Conservation (phyloP, 1,140 invertebrate species). For the Yoshiicerus persimilis region DNA sequence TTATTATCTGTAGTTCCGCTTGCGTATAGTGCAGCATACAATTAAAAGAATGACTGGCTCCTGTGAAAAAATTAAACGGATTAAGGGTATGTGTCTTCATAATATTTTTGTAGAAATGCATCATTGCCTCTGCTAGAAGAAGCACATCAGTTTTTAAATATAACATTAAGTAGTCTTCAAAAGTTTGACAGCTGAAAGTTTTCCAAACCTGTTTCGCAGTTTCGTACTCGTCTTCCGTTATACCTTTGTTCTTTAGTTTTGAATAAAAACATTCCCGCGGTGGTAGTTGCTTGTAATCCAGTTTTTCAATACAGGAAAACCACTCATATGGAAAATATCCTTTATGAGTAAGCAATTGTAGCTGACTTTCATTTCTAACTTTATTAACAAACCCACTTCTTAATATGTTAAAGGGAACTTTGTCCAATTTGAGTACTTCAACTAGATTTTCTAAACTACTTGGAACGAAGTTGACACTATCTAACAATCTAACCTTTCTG, state of each 20-base stretch:
- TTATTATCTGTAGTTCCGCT: not conserved
- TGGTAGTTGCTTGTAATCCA: not conserved
- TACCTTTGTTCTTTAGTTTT: not conserved
- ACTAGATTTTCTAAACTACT: not conserved
- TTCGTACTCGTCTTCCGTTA: not conserved
- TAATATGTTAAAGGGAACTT: not conserved
- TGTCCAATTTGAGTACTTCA: not conserved
- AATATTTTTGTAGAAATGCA: not conserved
- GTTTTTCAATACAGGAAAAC: not conserved
- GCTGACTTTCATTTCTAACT: not conserved
- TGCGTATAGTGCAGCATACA: not conserved
- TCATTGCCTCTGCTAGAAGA: not conserved
- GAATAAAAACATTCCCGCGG: not conserved
- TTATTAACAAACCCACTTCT: not conserved
- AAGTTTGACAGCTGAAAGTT: not conserved
- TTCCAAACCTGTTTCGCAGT: not conserved
- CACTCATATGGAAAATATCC: not conserved
- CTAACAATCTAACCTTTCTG: not conserved
- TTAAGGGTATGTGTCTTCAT: not conserved
- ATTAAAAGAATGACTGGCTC: not conserved
- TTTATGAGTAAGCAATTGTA: not conserved
- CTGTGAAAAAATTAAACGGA: not conserved
- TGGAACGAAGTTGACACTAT: not conserved
- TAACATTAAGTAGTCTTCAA: not conserved
- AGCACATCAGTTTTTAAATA: not conserved